Evolutionary conservation across 2,888 invertebrate genomes (phyloP).

Genomic region (Candidula unifasciata): DNA sequence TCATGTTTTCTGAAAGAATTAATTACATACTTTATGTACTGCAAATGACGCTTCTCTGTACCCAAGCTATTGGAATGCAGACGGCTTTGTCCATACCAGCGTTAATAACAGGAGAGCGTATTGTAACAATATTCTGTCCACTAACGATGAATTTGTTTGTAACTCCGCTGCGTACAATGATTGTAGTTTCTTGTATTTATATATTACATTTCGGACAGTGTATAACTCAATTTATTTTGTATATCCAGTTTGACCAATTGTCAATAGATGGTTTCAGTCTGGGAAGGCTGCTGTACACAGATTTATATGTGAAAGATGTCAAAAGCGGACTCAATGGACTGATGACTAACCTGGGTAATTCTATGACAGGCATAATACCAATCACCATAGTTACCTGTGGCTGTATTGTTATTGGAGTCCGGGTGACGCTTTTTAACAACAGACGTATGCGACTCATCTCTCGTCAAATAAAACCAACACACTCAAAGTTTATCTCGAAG

Average conservation of each 20-base stretch:
- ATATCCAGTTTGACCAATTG: background rate
- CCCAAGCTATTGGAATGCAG: background rate
- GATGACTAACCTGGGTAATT: background rate
- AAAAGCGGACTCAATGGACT: background rate
- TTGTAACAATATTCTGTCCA: background rate
- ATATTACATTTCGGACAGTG: background rate
- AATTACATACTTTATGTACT: background rate
- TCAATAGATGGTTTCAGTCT: background rate
- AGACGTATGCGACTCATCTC: too few relatives aligned
- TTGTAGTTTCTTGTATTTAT: background rate
- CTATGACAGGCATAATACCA: too few relatives aligned
- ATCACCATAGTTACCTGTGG: too few relatives aligned
- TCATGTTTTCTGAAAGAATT: background rate
- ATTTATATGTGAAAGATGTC: background rate
- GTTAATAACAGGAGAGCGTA: constrained; percentile 1
- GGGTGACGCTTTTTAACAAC: too few relatives aligned
- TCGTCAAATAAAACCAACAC: too few relatives aligned
- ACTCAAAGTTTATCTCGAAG: too few relatives aligned
- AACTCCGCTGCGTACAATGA: background rate
- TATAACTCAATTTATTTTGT: background rate
- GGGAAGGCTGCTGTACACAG: background rate
- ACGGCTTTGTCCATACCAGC: background rate
- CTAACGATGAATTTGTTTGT: background rate
- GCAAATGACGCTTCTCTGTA: too few relatives aligned
- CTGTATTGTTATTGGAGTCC: too few relatives aligned